These are phyloP conservation scores for Trogon surrucura DNA, from an alignment of 2,113 vertebrate genomes.

Conservation along the genomic window DNA sequence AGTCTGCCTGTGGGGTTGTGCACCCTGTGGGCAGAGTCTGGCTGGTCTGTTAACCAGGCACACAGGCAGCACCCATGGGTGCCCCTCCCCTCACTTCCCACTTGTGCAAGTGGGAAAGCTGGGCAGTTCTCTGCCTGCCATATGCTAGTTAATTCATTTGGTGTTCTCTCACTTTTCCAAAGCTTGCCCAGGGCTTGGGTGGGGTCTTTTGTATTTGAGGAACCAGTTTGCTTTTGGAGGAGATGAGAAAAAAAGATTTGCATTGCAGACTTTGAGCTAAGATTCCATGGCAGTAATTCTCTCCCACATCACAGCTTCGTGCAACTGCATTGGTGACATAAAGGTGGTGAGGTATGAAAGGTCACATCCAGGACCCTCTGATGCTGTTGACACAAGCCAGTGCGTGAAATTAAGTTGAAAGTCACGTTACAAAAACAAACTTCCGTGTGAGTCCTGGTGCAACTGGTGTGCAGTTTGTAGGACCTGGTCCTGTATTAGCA, in stretches of 20 bases:
- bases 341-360: not conserved
- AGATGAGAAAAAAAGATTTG: not conserved
- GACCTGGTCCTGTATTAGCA: not conserved
- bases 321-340: not conserved
- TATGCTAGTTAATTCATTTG: not conserved
- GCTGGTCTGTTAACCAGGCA: not conserved
- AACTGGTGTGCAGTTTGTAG: not conserved
- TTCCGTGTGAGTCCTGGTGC: not conserved
- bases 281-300: not conserved
- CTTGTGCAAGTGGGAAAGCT: not conserved
- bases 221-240: not conserved
- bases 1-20: not conserved
- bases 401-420: not conserved
- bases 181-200: not conserved
- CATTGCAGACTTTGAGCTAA: not conserved
- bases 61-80: too few relatives aligned
- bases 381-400: not conserved
- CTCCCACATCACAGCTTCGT: not conserved
- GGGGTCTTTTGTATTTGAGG: not conserved
- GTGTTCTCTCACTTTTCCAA: not conserved
- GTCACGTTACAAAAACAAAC: not conserved
- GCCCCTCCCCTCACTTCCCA: not conserved
- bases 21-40: not conserved
- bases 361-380: not conserved
- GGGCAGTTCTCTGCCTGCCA: not conserved